Evolutionary conservation across 2,113 vertebrate species (phyloP), one percentile per base, ranked within the genome.

Genomic region (Pithys albifrons): DNA sequence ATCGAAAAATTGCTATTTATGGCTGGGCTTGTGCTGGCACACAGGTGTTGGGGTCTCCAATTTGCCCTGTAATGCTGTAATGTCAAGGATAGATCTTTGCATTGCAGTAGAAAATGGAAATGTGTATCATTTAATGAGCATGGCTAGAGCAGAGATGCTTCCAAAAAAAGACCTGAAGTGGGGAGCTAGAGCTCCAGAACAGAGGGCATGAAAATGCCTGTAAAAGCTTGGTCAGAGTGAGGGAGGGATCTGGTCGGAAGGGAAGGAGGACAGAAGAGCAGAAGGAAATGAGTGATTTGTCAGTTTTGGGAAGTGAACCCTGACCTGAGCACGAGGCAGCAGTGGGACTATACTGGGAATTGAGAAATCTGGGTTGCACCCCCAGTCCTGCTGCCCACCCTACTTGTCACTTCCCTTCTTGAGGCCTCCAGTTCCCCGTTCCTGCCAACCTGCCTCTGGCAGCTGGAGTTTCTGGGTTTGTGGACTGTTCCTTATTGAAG

Each of bases 281-380:
- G 77, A 86, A 95, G 96, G 93, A 95, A 91, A 58, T 85, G 93
- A 79, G 74, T 46, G 70, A 81, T 91, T 67, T 72, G 80, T 66
- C 45, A 51, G 27, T 89, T 91, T 81, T 95, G 87, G 84, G 96
- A 97, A 95, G 86, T 89, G 76, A 92, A 45, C 39, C 52, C 52
- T 78, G 91, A 64, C 88, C 45, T 9, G 12, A 5, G 10, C 70
- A 62, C 0, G 22, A 89, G 91, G 80, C 80, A 45, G 58, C 48
- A 37, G 33, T 0, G 0, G 73, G 51, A 39, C 89, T 31, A 2
- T 27, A 2, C 73, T 58, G 87, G 84, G 70, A 87, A 61, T 61
- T 95, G 91, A 92, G 91, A 96, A 95, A 95, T 91, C 61, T n/a
- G 70, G 33, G 48, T 54, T 87, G 80, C 25, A 49, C 13, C 89